Base-by-base conservation (phyloP, 2,113 vertebrate species). In the Numida meleagris region DNA sequence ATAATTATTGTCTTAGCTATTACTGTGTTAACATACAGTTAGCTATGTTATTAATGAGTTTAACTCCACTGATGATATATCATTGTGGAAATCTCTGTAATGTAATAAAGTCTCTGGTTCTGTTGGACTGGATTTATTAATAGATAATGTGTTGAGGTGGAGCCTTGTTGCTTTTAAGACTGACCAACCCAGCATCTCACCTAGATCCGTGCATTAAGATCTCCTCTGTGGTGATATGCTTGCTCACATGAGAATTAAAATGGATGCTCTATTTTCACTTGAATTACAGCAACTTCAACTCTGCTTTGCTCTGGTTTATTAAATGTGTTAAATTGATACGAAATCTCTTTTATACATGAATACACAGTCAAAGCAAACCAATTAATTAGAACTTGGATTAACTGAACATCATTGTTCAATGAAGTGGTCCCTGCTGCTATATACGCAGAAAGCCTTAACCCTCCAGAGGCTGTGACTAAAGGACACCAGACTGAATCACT, bases 321-420 rank as follows among this genome's bases (percentile, higher is more conserved):
- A 87, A 89, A 68, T 57, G 27, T 79, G 71, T 94, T 82, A 85
- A 89, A 92, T 46, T 90, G 63, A 57, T 87, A 75, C 11, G 48
- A 79, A 91, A 76, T 73, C 48, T n/a, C 25, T 86, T 83, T 75
- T 75, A 90, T 72, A 65, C 58, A 58, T 75, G 76, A 92, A 86
- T 85, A 73, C 55, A 73, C 67, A 59, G 67, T 34, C 80, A 81
- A 94, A 93, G 45, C 88, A 90, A 91, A 45, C 9, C 59, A 93
- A 76, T 93, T 95, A 95, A 89, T 91, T 86, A 91, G 33, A 88
- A 73, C 10, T 68, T 61, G 86, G 68, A 88, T 88, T 94, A 93
- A 86, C 38, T 81, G 86, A 86, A 42, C 68, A 78, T 77, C 76
- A 86, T 11, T 67, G 46, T 88, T 95, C 86, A 71, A 33, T 21